These are phyloP conservation scores for Cerastis rubricosa DNA, from an alignment of 2,888 invertebrate species.

Conservation along the genomic window DNA sequence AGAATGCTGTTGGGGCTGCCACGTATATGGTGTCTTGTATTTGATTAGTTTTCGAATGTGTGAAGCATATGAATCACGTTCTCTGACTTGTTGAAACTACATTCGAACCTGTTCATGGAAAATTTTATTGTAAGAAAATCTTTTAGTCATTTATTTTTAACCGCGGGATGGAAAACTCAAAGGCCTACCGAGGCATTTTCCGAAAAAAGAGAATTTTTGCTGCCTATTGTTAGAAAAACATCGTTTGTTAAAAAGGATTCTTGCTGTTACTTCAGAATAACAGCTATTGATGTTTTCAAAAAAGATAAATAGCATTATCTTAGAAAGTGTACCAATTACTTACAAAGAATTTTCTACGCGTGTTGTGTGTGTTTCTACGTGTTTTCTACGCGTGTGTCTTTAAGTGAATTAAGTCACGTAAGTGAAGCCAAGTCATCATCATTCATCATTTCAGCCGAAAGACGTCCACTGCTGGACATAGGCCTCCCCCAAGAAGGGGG, in stretches of 20 bases:
- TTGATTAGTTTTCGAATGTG: neutral
- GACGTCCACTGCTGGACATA: too few relatives aligned
- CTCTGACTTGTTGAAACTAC: neutral
- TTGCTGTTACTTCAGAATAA: neutral
- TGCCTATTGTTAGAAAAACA: neutral
- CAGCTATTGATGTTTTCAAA: neutral
- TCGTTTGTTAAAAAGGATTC: neutral
- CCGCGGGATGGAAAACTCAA: constrained; percentile 20
- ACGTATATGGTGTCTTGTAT: neutral
- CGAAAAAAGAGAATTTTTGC: constrained; percentile 3
- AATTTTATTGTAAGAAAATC: neutral
- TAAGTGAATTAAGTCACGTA: too few relatives aligned
- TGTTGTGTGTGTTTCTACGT: too few relatives aligned
- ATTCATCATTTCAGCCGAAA: too few relatives aligned
- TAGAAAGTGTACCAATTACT: constrained; percentile 1
- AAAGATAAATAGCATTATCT: neutral
- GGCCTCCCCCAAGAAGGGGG: too few relatives aligned
- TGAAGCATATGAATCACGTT: neutral
- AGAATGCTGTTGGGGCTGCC: too few relatives aligned
- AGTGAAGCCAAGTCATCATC: too few relatives aligned
- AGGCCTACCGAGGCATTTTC: neutral
- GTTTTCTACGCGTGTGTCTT: too few relatives aligned
- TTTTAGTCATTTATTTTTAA: neutral
- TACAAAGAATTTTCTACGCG: neutral
- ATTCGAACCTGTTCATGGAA: neutral